Percentiles rank a stretch among this genome's conserved stretches.
Conservation (phyloP, 2,888 invertebrate species). For the Danaus chrysippus region DNA sequence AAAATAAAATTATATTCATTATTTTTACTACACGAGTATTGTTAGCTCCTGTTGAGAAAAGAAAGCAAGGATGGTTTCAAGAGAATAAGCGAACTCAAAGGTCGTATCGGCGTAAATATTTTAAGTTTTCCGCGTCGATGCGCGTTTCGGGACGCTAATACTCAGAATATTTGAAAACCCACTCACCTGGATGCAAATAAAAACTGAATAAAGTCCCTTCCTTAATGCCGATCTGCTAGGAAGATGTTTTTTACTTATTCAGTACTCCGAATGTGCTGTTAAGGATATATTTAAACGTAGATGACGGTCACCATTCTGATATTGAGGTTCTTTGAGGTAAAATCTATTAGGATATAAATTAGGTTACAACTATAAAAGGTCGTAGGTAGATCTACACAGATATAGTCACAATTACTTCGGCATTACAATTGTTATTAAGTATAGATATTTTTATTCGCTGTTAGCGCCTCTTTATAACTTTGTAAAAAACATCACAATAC, state of each 20-base stretch:
- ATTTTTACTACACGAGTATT: too few relatives aligned
- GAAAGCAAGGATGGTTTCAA: slow-evolving; percentile 27
- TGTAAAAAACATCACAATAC: too few relatives aligned
- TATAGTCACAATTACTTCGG: too few relatives aligned
- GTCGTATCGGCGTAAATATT: slow-evolving; percentile 51
- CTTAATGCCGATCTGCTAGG: background rate
- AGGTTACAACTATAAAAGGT: too few relatives aligned
- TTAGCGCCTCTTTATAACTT: too few relatives aligned
- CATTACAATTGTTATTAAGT: too few relatives aligned
- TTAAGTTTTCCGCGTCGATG: slow-evolving; percentile 47
- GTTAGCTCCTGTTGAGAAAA: slow-evolving; percentile 3
- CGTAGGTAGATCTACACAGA: too few relatives aligned
- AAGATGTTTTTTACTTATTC: slow-evolving; percentile 3
- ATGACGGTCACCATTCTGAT: too few relatives aligned
- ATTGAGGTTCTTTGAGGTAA: too few relatives aligned
- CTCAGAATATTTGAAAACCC: background rate
- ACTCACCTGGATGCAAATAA: background rate
- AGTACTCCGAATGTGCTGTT: slow-evolving; percentile 4
- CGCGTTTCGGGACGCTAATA: slow-evolving; percentile 4
- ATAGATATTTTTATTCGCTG: too few relatives aligned
- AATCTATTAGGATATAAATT: too few relatives aligned
- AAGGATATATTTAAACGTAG: background rate
- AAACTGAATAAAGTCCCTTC: background rate
- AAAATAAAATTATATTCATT: too few relatives aligned
- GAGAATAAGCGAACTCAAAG: slow-evolving; percentile 37